Base-by-base conservation (phyloP, 2,797 vertebrate species). In the Parauchenoglanis punctatus region DNA sequence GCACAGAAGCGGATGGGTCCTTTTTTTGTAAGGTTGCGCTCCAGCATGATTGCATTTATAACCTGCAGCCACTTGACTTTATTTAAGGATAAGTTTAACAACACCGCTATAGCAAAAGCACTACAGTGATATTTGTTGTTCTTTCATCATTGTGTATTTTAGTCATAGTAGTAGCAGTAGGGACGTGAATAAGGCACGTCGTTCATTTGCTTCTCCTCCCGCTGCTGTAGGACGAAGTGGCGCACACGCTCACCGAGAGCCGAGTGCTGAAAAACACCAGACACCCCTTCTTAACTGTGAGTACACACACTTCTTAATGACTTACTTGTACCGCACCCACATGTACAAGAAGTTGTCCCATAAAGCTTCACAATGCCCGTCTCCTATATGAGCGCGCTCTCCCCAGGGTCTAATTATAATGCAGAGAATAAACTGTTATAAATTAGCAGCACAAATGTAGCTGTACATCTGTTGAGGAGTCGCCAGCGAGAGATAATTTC, bases 231-330 rank as follows among this genome's bases (percentile, higher is more conserved):
- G 98, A 99, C 94, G 98, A 99, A 96, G 98, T 99, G 92, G 98
- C 98, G 87, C 98, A 99, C 91, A 99, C 98, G 0, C 97, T 99
- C 89, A 99, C 98, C 87, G 98, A 99, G 94, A 99, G 98, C 95
- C 95, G 98, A 96, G 98, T 99, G 61, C 92, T 99, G 88, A 99
- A 99, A 95, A 99, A 98, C 93, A 99, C 98, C 87, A 96, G 98
- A 88, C 98, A 99, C 81, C 98, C 98, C 56, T 99, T 99, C 94
- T 95, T 99, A 96, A 99, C 98, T 70, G 98, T 99, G 94, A 97
- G 98, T 97, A 88, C 83, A 87, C 86, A 72, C 31, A 56, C 72
- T 61, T 46, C 52, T 35, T 89, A 83, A 86, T 84, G 59, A 85
- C 85, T 88, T 70, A 44, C 84, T n/a, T n/a, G 67, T 83, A 61